Percentiles rank a stretch among this genome's conserved stretches.
These are phyloP conservation scores for Petrocephalus sullivani DNA, from an alignment of 2,797 vertebrate genomes.

Conservation along the genomic window DNA sequence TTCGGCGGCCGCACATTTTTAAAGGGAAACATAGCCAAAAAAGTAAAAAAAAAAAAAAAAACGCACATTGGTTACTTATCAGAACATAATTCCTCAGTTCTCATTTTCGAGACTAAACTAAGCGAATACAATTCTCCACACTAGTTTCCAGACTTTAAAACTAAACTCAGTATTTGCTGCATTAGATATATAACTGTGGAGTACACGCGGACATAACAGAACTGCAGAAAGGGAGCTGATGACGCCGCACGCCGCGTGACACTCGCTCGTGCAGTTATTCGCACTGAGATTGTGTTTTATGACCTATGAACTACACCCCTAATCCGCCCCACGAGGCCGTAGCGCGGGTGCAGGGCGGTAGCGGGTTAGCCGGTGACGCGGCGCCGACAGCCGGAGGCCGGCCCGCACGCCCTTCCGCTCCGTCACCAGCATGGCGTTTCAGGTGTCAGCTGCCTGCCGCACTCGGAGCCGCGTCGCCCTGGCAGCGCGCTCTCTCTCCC, in stretches of 20 bases:
- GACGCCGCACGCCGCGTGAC: background rate
- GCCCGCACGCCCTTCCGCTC: background rate
- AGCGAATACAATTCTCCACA: background rate
- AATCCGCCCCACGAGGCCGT: background rate
- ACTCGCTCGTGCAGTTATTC: background rate
- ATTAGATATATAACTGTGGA: background rate
- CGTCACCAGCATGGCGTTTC: slow-evolving; percentile 49
- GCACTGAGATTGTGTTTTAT: background rate
- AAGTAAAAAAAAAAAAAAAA: background rate
- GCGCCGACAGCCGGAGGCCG: background rate
- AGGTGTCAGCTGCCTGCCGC: slow-evolving; percentile 42
- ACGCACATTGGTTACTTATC: background rate
- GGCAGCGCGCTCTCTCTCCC: slow-evolving; percentile 26
- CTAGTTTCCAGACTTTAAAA: background rate
- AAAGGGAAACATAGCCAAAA: slow-evolving; percentile 11
- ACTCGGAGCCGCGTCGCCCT: slow-evolving; percentile 29
- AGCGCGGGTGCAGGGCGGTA: background rate
- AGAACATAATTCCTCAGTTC: background rate
- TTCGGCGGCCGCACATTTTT: background rate
- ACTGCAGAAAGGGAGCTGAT: background rate
- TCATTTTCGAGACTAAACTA: background rate
- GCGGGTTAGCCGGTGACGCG: background rate
- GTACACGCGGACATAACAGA: background rate
- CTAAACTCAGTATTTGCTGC: background rate
- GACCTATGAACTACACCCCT: background rate